Evolutionary conservation across 30 jellyfish, hydroid and myxozoan species (phyloP).

Genomic region (Chrysaora quinquecirrha): DNA sequence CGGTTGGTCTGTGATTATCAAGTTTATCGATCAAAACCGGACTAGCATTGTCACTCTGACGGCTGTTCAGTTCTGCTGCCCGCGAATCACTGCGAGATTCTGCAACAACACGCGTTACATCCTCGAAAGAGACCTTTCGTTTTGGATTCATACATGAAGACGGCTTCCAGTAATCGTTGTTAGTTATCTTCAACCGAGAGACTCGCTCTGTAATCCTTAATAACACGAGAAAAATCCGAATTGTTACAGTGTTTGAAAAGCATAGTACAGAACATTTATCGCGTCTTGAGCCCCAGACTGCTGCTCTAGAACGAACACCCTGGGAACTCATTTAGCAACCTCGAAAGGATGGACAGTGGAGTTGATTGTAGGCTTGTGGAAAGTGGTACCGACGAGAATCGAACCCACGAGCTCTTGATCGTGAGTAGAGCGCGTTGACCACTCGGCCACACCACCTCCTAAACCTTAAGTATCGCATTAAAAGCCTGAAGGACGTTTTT

Average conservation of each 20-base stretch:
- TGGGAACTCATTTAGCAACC: too few species aligned
- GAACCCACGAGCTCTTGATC: too few species aligned
- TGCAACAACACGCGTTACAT: neutral
- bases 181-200: conserved; percentile 18
- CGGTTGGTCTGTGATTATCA: conserved; percentile 28
- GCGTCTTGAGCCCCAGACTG: too few species aligned
- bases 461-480: too few species aligned
- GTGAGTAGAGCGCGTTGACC: too few species aligned
- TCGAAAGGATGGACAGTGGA: too few species aligned
- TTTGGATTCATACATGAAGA: neutral
- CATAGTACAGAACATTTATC: too few species aligned
- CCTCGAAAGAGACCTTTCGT: conserved; percentile 1
- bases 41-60: neutral
- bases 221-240: neutral
- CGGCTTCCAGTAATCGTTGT: conserved; percentile 36
- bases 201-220: conserved; percentile 28
- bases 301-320: too few species aligned
- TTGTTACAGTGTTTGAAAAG: neutral
- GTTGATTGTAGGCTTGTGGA: too few species aligned
- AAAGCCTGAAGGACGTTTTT: too few species aligned
- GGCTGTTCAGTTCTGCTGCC: neutral
- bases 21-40: conserved; percentile 11
- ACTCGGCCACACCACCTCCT: too few species aligned
- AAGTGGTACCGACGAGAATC: too few species aligned
- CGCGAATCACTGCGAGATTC: conserved; percentile 3